Conservation (phyloP, 2,113 vertebrate genomes). For the Megalops atlanticus region DNA sequence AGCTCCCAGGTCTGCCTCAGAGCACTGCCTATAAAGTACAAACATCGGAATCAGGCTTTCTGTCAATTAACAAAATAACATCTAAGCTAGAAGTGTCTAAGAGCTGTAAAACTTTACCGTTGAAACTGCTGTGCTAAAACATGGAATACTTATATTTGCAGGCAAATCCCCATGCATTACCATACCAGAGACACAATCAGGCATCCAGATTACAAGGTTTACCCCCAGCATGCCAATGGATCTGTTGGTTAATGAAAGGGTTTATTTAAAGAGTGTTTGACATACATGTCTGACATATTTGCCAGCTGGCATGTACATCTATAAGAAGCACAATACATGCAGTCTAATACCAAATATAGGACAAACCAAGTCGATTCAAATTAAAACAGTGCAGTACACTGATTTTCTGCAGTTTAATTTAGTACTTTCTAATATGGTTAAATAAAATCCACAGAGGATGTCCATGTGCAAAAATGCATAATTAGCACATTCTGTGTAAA, state of each 20-base stretch:
- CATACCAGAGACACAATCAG: constrained; percentile 1
- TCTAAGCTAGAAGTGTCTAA: not conserved
- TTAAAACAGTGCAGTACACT: too few species aligned
- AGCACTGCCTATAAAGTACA: not conserved
- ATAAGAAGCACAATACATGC: not conserved
- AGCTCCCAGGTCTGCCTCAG: not conserved
- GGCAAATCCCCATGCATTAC: not conserved
- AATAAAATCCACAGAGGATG: too few species aligned
- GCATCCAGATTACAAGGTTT: not conserved
- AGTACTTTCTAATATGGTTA: too few species aligned
- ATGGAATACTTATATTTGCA: not conserved
- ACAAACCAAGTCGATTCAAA: too few species aligned
- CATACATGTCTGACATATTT: not conserved
- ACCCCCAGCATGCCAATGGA: not conserved
- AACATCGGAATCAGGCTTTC: not conserved
- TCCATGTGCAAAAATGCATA: too few species aligned
- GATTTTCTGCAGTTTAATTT: too few species aligned
- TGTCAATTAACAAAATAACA: not conserved
- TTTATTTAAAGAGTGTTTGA: constrained; percentile 6
- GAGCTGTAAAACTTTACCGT: not conserved
- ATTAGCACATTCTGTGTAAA: too few species aligned
- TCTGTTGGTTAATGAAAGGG: constrained; percentile 67
- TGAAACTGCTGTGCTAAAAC: not conserved
- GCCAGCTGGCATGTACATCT: not conserved
- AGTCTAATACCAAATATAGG: too few species aligned